Percentiles rank a stretch among this genome's conserved stretches.
phyloP scores from a whole-genome alignment of 2,888 invertebrate genomes.

The Trichogramma dendrolimi region DNA sequence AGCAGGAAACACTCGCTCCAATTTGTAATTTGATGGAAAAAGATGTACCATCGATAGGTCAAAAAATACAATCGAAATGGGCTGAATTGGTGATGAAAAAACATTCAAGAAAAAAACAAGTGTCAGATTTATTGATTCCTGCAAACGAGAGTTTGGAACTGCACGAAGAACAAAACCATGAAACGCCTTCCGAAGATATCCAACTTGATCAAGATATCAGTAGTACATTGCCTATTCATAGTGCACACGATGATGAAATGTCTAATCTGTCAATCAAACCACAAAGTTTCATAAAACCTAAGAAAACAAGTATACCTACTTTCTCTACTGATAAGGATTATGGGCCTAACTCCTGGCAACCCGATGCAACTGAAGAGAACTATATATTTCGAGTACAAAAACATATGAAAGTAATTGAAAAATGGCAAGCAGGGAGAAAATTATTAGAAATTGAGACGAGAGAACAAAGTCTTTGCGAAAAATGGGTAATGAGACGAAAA shows the following conservation, averaged over 20 bases:
- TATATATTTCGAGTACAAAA: neutral
- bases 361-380: neutral
- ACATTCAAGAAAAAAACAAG: neutral
- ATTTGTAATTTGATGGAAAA: neutral
- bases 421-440: neutral
- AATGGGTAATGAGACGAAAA: conserved; percentile 1
- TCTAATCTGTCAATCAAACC: no score
- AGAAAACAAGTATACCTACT: no score
- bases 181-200: no score
- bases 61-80: neutral
- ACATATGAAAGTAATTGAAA: neutral
- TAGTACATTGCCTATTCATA: no score
- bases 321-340: conserved; percentile 16
- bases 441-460: neutral
- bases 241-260: no score
- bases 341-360: neutral
- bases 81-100: neutral
- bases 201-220: no score
- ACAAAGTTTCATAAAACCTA: no score
- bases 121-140: no score
- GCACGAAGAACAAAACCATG: no score
- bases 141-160: no score
- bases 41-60: neutral
- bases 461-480: neutral
- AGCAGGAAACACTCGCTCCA: neutral